Evolutionary conservation across 1,140 invertebrate species (phyloP).

Genomic region (Drosophila truncata): DNA sequence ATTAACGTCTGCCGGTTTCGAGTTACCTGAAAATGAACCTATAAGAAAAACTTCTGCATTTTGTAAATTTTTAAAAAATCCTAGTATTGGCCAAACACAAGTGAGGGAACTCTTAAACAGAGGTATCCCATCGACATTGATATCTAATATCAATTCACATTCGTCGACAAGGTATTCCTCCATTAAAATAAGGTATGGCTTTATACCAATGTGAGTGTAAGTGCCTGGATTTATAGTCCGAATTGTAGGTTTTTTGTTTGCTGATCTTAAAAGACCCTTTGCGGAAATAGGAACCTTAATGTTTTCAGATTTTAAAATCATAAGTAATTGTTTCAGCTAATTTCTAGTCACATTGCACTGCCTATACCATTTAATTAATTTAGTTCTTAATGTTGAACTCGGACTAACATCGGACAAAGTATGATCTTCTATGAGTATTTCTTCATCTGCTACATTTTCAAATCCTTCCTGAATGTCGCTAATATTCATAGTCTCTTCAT

Average conservation of each 20-base stretch:
- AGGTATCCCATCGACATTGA: conserved; percentile 1
- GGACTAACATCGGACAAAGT: neutral
- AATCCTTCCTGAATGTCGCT: neutral
- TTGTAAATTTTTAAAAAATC: neutral
- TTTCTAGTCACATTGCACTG: neutral
- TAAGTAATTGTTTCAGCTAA: neutral
- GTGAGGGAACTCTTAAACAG: no score
- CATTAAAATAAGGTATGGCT: no score
- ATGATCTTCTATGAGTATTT: neutral
- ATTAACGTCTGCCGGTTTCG: neutral
- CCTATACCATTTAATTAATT: neutral
- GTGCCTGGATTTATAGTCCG: neutral
- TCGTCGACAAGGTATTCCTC: neutral
- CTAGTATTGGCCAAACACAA: neutral
- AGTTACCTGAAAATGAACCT: neutral
- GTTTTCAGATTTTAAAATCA: conserved; percentile 4
- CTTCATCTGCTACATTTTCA: neutral
- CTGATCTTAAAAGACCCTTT: neutral
- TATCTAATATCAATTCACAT: neutral
- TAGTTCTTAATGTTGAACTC: neutral
- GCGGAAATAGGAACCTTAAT: neutral
- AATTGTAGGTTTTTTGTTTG: neutral
- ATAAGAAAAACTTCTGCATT: neutral
- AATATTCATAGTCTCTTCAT: no score
- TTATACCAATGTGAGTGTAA: no score